Evolutionary conservation across 2,113 vertebrate species (phyloP).

Genomic region (Hippoglossus stenolepis): DNA sequence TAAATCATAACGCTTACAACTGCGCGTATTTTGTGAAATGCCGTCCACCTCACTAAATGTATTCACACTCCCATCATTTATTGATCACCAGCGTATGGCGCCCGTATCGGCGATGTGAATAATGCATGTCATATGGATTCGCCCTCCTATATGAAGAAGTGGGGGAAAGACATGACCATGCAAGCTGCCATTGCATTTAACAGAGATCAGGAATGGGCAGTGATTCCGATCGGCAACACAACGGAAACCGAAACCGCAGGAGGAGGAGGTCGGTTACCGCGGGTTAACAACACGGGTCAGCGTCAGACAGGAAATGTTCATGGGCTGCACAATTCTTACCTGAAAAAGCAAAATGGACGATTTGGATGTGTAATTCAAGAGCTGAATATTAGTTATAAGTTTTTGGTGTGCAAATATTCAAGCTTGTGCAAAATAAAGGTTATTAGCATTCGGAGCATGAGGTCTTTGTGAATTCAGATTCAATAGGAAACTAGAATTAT

Average conservation of each 20-base stretch:
- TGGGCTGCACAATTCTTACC: too few species aligned
- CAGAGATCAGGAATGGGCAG: neutral
- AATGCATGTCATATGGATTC: conserved; percentile 63
- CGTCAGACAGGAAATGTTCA: neutral
- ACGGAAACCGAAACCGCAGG: neutral
- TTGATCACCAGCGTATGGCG: conserved; percentile 41
- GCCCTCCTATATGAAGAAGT: conserved; percentile 5
- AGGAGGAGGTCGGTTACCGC: neutral
- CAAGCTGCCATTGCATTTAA: conserved; percentile 23
- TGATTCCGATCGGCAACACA: neutral
- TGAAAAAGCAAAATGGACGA: too few species aligned
- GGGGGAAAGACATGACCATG: conserved; percentile 15
- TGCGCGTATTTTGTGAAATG: conserved; percentile 9
- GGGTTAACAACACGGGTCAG: neutral
- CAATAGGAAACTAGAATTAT: too few species aligned
- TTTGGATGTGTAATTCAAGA: too few species aligned
- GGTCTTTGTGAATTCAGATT: too few species aligned
- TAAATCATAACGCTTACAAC: neutral
- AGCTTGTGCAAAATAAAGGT: too few species aligned
- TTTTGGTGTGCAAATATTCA: too few species aligned
- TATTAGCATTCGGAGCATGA: too few species aligned
- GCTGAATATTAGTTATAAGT: too few species aligned
- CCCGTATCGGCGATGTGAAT: conserved; percentile 37
- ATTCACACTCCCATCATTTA: conserved; percentile 23
- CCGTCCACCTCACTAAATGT: conserved; percentile 1